Percentiles rank a stretch among this genome's conserved stretches.
Conservation (phyloP, 2,888 invertebrate genomes). For the Automeris io region DNA sequence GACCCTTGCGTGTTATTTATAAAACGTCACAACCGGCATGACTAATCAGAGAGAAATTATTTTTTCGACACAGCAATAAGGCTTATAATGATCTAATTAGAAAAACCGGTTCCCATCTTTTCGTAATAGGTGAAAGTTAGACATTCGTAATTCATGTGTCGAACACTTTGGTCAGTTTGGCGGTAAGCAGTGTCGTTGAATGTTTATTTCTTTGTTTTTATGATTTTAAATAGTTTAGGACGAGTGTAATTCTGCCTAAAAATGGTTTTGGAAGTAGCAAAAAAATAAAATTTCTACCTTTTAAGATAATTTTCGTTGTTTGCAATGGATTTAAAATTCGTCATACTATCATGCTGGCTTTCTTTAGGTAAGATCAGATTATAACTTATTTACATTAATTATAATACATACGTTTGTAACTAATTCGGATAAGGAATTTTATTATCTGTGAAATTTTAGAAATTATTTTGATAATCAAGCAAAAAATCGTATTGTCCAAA, state of each 20-base stretch:
- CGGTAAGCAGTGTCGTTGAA: constrained; percentile 46
- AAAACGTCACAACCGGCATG: not conserved
- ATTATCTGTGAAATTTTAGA: not conserved
- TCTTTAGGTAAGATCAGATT: constrained; percentile 35
- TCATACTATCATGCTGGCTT: constrained; percentile 29
- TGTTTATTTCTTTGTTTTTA: constrained; percentile 27
- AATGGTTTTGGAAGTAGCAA: constrained; percentile 15
- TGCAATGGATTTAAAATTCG: constrained; percentile 25
- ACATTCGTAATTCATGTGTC: constrained; percentile 28
- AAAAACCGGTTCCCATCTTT: constrained; percentile 7
- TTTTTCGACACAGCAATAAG: not conserved
- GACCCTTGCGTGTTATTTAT: not conserved
- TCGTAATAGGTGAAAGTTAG: constrained; percentile 30
- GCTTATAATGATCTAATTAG: constrained; percentile 1
- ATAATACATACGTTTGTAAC: not conserved
- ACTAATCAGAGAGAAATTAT: not conserved
- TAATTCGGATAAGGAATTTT: not conserved
- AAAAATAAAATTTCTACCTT: constrained; percentile 2
- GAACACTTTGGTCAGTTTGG: constrained; percentile 49
- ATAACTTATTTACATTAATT: not conserved
- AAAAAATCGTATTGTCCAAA: no score
- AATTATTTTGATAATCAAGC: no score
- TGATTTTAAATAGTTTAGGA: constrained; percentile 14
- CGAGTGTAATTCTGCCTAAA: constrained; percentile 8
- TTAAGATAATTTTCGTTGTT: constrained; percentile 9